phyloP scores from a whole-genome alignment of 2,113 vertebrate genomes.

The Hyaena hyaena region DNA sequence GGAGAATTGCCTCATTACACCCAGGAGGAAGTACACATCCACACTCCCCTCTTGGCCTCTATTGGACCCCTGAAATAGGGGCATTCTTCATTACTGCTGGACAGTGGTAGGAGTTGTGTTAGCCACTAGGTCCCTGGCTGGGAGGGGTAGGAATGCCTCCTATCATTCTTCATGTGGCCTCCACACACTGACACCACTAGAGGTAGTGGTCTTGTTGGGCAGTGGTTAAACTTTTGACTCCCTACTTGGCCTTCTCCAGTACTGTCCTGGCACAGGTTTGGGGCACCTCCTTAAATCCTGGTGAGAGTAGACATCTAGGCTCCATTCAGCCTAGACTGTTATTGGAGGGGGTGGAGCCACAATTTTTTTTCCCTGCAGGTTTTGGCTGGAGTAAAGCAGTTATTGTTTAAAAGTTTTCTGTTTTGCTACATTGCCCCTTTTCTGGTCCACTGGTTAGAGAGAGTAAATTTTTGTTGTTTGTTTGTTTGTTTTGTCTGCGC shows the following conservation, averaged over 20 bases:
- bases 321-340: neutral
- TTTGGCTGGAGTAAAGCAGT: neutral
- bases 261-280: accelerated
- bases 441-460: neutral
- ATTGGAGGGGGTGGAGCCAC: neutral
- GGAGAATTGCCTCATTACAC: neutral
- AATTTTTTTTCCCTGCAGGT: neutral
- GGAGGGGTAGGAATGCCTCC: neutral
- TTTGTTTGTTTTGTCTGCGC: neutral
- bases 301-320: neutral
- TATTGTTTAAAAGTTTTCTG: neutral
- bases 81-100: neutral
- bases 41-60: neutral
- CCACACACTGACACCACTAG: neutral
- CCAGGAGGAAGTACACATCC: neutral
- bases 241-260: neutral
- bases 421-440: neutral
- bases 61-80: too few relatives aligned
- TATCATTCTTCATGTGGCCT: neutral
- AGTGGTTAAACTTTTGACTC: neutral
- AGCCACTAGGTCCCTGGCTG: neutral
- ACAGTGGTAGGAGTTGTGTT: neutral
- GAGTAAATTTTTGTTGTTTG: neutral
- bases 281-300: neutral
- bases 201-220: too few relatives aligned